Evolutionary conservation across 2,888 invertebrate genomes (phyloP), one percentile per base, ranked within the genome.

Genomic region (Aproaerema taeniolella): DNA sequence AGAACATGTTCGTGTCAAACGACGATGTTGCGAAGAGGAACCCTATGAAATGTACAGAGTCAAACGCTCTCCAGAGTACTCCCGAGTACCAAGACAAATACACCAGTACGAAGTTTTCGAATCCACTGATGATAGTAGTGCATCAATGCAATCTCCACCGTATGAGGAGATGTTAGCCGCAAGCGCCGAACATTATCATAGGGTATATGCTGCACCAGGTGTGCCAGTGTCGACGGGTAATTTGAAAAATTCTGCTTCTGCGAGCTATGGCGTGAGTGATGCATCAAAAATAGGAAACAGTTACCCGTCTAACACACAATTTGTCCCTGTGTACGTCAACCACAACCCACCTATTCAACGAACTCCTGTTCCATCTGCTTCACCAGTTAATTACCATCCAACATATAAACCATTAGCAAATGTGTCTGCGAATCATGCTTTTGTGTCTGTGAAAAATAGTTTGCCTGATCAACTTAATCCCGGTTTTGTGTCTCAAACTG

Each of bases 31-130:
- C 1, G 68, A 72, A 49, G 61, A 70, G 11, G 70, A 80, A 70
- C 9, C 58, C 80, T 20, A 35, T 25, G 35, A 35, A 10, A 14
- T 13, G 2, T 15, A 26, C 14, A 26, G 69, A 16, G 51, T 43
- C 4, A 60, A 63, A 0, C 57, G 69, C 2, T 60, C 69, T 0
- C 46, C 61, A 0, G 67, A 72, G 0, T 64, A 63, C 41, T 56
- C 29, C 16, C 29, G 78, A 15, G 53, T 51, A 1, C 73, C 75
- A 4, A 63, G 79, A 0, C 77, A 79, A 34, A 60, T 79, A 1
- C 83, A 81, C 38, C 82, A 81, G 38, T 85, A 85, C 41, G 80
- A 86, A 51, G 85, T 86, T 1, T 72, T 82, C 42, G 85, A 86
- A 55, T 50, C 62, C 16, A 67, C 64, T 0, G 81, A 79, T 17